These are phyloP conservation scores for Pediacus dermestoides DNA, from an alignment of 2,888 invertebrate genomes.

Conservation along the genomic window DNA sequence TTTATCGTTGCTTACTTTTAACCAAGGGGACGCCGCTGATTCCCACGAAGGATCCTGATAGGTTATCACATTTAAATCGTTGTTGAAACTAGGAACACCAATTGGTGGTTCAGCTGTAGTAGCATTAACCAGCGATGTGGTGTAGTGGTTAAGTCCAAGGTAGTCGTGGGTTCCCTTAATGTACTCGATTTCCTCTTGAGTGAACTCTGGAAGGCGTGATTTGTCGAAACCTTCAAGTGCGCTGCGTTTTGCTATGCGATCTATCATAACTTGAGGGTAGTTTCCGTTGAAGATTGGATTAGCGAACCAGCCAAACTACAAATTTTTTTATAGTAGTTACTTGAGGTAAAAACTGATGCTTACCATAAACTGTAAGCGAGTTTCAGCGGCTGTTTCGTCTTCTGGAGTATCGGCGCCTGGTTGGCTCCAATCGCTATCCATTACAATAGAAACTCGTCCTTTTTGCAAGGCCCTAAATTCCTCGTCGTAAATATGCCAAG, in stretches of 20 bases:
- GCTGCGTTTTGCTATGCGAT: conserved; percentile 57
- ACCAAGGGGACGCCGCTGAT: conserved; percentile 9
- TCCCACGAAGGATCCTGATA: conserved; percentile 10
- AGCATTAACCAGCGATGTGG: conserved; percentile 52
- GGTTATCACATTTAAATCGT: conserved; percentile 33
- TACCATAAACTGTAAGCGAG: conserved; percentile 31
- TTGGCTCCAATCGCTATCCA: conserved; percentile 34
- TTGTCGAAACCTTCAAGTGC: conserved; percentile 55
- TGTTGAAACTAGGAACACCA: conserved; percentile 13
- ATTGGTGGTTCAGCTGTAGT: conserved; percentile 11
- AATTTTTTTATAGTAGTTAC: too few species aligned
- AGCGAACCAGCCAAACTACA: conserved; percentile 32
- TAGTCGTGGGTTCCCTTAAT: conserved; percentile 66
- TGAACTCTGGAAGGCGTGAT: conserved; percentile 63
- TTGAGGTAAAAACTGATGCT: conserved; percentile 41
- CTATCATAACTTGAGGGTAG: conserved; percentile 64
- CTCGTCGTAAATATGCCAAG: conserved; percentile 58
- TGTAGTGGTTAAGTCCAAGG: conserved; percentile 73
- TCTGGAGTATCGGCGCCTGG: neutral
- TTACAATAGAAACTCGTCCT: conserved; percentile 44
- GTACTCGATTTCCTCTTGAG: conserved; percentile 56
- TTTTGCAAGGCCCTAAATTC: conserved; percentile 55
- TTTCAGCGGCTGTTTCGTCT: neutral
- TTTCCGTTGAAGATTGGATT: conserved; percentile 65
- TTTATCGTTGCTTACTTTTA: conserved; percentile 45